Evolutionary conservation across 1,140 invertebrate species (phyloP), one percentile per base, ranked within the genome.

Genomic region (Anagrus nilaparvatae): DNA sequence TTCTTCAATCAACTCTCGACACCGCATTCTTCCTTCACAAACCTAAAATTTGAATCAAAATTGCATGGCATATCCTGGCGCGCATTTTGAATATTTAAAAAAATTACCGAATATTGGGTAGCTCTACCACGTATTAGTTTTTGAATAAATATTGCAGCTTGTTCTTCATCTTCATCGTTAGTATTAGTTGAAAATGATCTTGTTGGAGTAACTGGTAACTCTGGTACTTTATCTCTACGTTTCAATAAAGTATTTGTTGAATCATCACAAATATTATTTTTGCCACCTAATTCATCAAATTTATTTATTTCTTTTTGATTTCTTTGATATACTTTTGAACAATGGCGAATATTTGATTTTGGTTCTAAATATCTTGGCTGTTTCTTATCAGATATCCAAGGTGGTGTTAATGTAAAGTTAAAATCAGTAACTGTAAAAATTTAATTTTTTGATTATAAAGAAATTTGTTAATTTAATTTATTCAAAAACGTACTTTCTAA

Each of bases 1-100:
- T 61, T 84, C 79, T 35, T 78, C 65, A 5, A 82, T 84, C 18
- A 84, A 55, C 49, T 83, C 77, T 39, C 70, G 70, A 17, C 76
- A 75, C 40, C 75, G 74, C 30, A 77, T 71, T 37, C 78, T 72
- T 12, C 78, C 81, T 62, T 82, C 75, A 56, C 72, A 76, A 70
- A 83, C 81, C 81, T 83, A 46, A 13, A 54, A 50, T 38, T 21
- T 30, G 25, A 32, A 16, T 16, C 6, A 28, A 30, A 19, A 32
- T 23, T 17, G n/a, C n/a, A 35, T 18, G 13, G 6, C 17, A 12
- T 7, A 33, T 33, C 19, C n/a, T 12, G 19, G 4, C 19, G 4
- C 10, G 4, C 30, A 17, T 14, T 17, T 32, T 7, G 30, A 32
- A 32, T 17, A 9, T 32, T 32, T 1, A 13, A 20, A 1, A 19